Base-by-base conservation (phyloP, 2,888 invertebrate genomes). In the Ochropleura leucogaster region DNA sequence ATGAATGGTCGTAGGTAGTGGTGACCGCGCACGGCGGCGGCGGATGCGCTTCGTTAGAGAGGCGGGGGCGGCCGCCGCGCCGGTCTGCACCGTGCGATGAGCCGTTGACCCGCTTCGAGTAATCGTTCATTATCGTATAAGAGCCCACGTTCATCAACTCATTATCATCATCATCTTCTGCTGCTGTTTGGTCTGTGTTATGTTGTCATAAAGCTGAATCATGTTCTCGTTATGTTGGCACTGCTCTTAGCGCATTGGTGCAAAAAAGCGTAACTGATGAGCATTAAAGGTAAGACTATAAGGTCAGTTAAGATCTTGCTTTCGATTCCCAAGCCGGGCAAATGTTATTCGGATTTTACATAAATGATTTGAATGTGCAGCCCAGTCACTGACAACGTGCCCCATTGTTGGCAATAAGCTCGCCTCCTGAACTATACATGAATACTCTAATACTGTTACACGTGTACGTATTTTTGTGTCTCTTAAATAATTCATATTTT, bases 21-120 rank as follows among this genome's bases (percentile, higher is more conserved):
- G n/a, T 16, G 16, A 12, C 5, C 55, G 14, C 14, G 8, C 57
- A 16, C 51, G 16, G 83, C 78, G 83, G 78, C 51, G 16, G 83
- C 78, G 83, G 78, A 78, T 63, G 83, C 57, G 51, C 62, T 51
- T 68, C 63, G 78, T 78, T 82, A 78, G 68, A 30, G n/a, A 18
- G 14, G 12, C 6, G 12, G 46, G 12, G 46, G 4, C 46, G 46
- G 46, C 10, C n/a, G n/a, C n/a, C n/a, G n/a, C n/a, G n/a, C n/a
- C 20, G 6, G 20, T 57, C 1, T 57, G 14, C 16, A 8, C 30
- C 8, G 59, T 59, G 59, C 14, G 40, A 40, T 16, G 44, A 44
- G 62, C 62, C 57, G 10, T 83, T 78, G 83, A 79, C 70, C 83
- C 49, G 79, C 6, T 63, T 66, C 53, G 6, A 16, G 44, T 59